Conservation (phyloP, 2,113 vertebrate genomes). For the Pseudopipra pipra region DNA sequence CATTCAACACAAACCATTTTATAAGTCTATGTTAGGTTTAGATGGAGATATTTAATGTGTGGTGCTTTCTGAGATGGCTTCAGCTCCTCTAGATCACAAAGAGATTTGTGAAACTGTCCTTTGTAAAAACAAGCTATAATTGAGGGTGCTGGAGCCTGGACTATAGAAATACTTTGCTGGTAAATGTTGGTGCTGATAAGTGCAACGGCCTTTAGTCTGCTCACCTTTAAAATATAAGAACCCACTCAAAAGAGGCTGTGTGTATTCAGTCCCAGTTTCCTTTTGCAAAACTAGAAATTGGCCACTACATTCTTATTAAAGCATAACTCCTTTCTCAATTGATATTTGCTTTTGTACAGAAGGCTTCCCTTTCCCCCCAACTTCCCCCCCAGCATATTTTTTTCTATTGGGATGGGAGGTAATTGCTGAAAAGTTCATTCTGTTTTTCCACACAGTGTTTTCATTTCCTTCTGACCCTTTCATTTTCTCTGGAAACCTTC, state of each 20-base stretch:
- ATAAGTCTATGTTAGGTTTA: background rate
- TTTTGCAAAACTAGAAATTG: background rate
- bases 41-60: background rate
- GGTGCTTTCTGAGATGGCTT: background rate
- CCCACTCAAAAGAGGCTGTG: background rate
- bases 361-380: accelerated
- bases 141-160: background rate
- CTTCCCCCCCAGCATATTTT: background rate
- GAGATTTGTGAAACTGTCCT: background rate
- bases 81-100: background rate
- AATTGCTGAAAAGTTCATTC: background rate
- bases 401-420: background rate
- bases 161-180: background rate
- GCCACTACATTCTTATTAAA: background rate
- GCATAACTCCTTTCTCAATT: background rate
- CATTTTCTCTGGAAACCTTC: background rate
- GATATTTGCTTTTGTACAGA: background rate
- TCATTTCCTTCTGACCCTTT: background rate
- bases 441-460: background rate
- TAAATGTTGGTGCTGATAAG: background rate
- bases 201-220: background rate
- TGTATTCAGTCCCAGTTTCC: background rate
- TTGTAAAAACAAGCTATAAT: background rate
- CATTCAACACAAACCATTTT: background rate
- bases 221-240: background rate